Conservation (phyloP, 1,140 invertebrate species). For the Zophobas atratus region DNA sequence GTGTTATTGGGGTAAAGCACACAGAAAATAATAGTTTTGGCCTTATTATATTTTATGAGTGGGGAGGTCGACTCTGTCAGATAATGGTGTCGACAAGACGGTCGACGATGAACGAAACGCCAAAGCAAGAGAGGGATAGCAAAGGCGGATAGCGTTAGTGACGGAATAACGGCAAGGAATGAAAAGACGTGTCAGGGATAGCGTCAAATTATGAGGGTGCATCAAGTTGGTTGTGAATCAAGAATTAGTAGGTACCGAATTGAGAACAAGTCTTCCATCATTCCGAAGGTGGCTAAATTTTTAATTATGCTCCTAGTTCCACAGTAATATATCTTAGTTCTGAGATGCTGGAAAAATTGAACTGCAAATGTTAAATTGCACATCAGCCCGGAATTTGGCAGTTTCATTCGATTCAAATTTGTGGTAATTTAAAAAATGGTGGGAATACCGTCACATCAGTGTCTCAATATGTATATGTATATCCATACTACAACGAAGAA, state of each 20-base stretch:
- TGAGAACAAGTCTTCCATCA: no score
- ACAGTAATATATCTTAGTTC: no score
- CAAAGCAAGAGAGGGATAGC: background rate
- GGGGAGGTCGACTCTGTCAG: conserved; percentile 32
- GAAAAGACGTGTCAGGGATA: background rate
- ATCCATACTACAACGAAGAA: no score
- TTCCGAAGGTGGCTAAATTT: no score
- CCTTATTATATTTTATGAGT: conserved; percentile 54
- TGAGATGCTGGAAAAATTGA: no score
- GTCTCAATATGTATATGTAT: no score
- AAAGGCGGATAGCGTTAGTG: background rate
- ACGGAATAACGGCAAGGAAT: background rate
- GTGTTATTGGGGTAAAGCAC: conserved; percentile 44
- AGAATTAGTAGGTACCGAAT: background rate
- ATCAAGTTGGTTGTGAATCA: background rate
- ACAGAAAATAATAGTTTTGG: conserved; percentile 51
- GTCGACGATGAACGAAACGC: conserved; percentile 28
- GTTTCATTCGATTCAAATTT: no score
- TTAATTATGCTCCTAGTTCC: no score
- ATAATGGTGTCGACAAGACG: conserved; percentile 38
- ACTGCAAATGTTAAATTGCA: no score
- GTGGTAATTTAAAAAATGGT: no score
- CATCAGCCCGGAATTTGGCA: no score
- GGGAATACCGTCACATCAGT: no score
- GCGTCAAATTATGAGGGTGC: background rate